These are phyloP conservation scores for Eugnorisma glareosa DNA, from an alignment of 2,888 invertebrate genomes.

Conservation along the genomic window DNA sequence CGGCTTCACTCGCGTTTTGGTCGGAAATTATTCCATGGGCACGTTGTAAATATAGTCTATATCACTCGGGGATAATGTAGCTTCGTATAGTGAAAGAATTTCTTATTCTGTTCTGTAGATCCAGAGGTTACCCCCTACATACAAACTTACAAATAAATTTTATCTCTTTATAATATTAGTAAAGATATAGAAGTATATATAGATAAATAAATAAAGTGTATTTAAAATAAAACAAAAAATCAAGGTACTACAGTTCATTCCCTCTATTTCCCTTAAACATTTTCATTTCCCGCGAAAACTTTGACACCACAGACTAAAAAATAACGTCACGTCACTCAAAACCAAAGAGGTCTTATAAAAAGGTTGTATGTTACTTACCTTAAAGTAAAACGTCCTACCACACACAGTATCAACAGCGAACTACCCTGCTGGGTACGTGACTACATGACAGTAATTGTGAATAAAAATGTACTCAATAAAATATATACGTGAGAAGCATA, in stretches of 20 bases:
- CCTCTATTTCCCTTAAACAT: not conserved
- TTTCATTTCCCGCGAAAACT: slow-evolving; percentile 2
- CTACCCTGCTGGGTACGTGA: slow-evolving; percentile 32
- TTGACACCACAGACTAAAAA: slow-evolving; percentile 1
- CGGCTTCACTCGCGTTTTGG: too few species aligned
- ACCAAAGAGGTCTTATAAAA: not conserved
- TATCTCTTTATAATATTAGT: too few species aligned
- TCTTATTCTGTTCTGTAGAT: too few species aligned
- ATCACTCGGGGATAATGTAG: too few species aligned
- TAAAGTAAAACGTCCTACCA: slow-evolving; percentile 36
- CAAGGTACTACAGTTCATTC: not conserved
- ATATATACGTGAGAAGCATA: slow-evolving; percentile 18
- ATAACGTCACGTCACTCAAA: not conserved
- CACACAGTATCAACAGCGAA: slow-evolving; percentile 24
- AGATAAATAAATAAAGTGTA: too few species aligned
- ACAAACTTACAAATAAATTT: too few species aligned
- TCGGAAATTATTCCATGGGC: too few species aligned
- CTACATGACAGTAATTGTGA: slow-evolving; percentile 2
- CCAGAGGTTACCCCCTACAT: too few species aligned
- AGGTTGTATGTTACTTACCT: slow-evolving; percentile 23
- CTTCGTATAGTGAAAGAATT: too few species aligned
- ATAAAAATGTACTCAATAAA: slow-evolving; percentile 9
- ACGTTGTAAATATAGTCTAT: too few species aligned
- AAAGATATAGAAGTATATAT: too few species aligned
- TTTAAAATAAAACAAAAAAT: not conserved